Conservation (phyloP, 2,113 vertebrate species). For the Anarrhichthys ocellatus region DNA sequence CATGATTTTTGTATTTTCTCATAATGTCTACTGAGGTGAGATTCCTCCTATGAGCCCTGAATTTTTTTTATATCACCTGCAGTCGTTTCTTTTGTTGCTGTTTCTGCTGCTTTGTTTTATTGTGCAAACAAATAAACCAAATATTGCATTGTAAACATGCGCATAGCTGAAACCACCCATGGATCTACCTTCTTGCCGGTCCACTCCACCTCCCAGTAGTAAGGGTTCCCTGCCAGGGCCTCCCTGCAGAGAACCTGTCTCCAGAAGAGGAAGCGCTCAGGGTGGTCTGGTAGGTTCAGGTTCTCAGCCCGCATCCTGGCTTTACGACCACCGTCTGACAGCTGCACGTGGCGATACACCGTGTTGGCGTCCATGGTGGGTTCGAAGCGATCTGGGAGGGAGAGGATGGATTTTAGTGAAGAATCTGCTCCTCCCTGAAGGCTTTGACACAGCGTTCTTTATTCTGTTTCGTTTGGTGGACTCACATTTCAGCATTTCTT, state of each 20-base stretch:
- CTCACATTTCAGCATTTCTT: conserved; percentile 84
- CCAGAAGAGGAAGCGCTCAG: conserved; percentile 83
- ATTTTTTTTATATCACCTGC: too few species aligned
- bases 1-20: too few species aligned
- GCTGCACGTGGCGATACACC: conserved; percentile 76
- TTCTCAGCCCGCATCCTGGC: conserved; percentile 75
- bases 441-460: neutral
- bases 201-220: conserved; percentile 87
- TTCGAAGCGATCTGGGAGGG: conserved; percentile 73
- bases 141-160: neutral
- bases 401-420: conserved; percentile 8
- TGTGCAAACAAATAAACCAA: too few species aligned
- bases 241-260: conserved; percentile 83
- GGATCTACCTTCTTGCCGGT: conserved; percentile 77
- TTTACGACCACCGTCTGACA: conserved; percentile 73
- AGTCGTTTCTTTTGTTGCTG: too few species aligned
- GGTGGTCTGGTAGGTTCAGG: conserved; percentile 74
- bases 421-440: neutral
- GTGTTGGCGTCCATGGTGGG: conserved; percentile 82
- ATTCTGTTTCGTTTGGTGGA: neutral
- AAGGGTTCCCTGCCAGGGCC: conserved; percentile 79
- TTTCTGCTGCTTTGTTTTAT: too few species aligned
- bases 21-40: too few species aligned
- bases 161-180: neutral
- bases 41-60: too few species aligned